A percentile compares a stretch with the other conserved stretches of the same genome.
Evolutionary conservation across 53 echinoderm and acorn worm species (phyloP).

Genomic region (Apostichopus leukothele): DNA sequence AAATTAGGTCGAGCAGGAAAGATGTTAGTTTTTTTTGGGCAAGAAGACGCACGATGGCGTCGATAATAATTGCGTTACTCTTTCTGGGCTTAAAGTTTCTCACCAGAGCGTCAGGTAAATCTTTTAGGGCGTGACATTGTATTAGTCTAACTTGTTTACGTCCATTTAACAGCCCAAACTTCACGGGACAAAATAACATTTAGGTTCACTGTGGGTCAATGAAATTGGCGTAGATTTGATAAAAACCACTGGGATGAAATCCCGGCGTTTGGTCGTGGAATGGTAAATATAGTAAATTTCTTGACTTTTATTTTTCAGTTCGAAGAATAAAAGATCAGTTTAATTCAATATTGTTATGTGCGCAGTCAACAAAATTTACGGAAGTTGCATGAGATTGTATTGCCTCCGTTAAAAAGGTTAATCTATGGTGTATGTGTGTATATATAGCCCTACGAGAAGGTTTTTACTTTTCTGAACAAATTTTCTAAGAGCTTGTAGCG

Average conservation of each 20-base stretch:
- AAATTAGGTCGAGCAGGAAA: neutral
- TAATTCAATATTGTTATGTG: neutral
- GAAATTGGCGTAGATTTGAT: neutral
- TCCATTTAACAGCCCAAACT: neutral
- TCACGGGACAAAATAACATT: neutral
- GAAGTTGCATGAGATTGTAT: too few relatives aligned
- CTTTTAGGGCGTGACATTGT: neutral
- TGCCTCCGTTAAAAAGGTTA: too few relatives aligned
- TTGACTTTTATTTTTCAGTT: neutral
- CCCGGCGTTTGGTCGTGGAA: neutral
- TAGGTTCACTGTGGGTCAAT: neutral
- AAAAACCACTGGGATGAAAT: neutral
- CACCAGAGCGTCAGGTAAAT: neutral
- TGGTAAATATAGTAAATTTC: neutral
- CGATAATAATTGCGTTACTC: neutral
- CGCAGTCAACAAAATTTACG: neutral
- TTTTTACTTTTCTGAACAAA: too few relatives aligned
- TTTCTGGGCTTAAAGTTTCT: neutral
- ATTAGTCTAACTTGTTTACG: neutral
- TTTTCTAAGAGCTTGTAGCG: too few relatives aligned
- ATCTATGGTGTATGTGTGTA: too few relatives aligned
- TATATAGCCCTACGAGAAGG: too few relatives aligned
- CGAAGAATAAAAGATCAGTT: neutral
- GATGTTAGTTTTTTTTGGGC: neutral
- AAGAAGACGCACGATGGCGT: neutral